Evolutionary conservation across 2,797 vertebrate species (phyloP), one percentile per base, ranked within the genome.

Genomic region (Platalea minor): DNA sequence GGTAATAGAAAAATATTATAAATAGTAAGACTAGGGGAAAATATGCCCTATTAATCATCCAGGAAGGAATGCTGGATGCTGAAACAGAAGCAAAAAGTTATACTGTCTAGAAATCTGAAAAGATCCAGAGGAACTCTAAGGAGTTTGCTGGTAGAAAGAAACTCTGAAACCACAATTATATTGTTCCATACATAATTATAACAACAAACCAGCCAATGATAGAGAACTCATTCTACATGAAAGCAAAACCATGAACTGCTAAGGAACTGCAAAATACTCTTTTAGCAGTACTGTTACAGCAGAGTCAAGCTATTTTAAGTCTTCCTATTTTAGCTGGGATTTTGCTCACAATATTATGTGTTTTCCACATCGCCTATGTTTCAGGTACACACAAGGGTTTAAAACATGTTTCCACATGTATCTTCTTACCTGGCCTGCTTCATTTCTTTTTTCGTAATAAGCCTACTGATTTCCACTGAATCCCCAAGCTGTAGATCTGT

Each of bases 401-500:
- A 31, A 81, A 79, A 45, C 33, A 37, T 9, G 3, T 68, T 81
- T 88, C 20, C 64, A 31, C 3, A 7, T 7, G 2, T 28, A 61
- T 64, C 5, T 91, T 45, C 90, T 96, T 98, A 99, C 99, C 98
- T 99, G 89, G 98, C 98, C 97, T 99, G 99, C 89, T 99, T 99
- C 79, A 98, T 97, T 98, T 99, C 99, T 95, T 99, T 99, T 98
- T 99, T 99, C 0, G 99, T 98, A 96, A 99, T 99, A 88, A 99
- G 97, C 31, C 98, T 99, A 88, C 98, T 98, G 54, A 99, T 99
- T 97, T 99, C 99, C 97, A 99, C 98, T 1, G 99, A 99, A 93
- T 99, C 99, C 4, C 99, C 99, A 68, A 99, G 98, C 86, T 99
- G 99, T 97, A 99, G 98, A 96, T 99, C 99, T 19, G 99, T 99